phyloP scores from a whole-genome alignment of 2,888 invertebrate genomes.

The Orchesella flavescens region DNA sequence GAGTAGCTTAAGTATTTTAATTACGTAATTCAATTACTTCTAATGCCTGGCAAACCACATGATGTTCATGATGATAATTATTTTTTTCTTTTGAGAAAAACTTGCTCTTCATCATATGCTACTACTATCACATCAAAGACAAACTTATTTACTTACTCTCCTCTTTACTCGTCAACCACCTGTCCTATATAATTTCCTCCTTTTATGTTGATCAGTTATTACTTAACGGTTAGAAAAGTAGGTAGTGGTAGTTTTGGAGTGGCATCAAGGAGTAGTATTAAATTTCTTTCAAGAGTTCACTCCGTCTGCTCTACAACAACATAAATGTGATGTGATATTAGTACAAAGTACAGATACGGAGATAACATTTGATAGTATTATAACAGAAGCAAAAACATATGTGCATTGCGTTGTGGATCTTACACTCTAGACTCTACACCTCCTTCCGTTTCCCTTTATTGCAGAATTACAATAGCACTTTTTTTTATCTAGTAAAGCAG shows the following conservation, averaged over 20 bases:
- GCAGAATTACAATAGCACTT: not conserved
- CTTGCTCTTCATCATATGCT: constrained; percentile 46
- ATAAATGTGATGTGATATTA: too few relatives aligned
- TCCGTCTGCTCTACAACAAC: too few relatives aligned
- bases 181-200: constrained; percentile 48
- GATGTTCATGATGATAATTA: not conserved
- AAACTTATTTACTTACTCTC: constrained; percentile 4
- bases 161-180: constrained; percentile 56
- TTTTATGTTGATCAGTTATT: constrained; percentile 47
- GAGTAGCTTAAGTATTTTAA: constrained; percentile 51
- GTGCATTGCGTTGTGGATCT: too few relatives aligned
- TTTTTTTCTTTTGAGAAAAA: constrained; percentile 3
- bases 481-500: not conserved
- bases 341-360: not conserved
- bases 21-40: constrained; percentile 59
- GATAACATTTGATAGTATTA: not conserved
- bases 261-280: too few relatives aligned
- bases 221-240: constrained; percentile 43
- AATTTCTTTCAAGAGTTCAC: too few relatives aligned
- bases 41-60: constrained; percentile 45
- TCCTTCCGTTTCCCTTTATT: constrained; percentile 48
- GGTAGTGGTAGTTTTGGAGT: not conserved
- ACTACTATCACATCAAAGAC: not conserved
- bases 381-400: not conserved
- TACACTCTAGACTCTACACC: constrained; percentile 23